Base-by-base conservation (phyloP, 2,797 vertebrate genomes). In the Acanthiza pusilla region DNA sequence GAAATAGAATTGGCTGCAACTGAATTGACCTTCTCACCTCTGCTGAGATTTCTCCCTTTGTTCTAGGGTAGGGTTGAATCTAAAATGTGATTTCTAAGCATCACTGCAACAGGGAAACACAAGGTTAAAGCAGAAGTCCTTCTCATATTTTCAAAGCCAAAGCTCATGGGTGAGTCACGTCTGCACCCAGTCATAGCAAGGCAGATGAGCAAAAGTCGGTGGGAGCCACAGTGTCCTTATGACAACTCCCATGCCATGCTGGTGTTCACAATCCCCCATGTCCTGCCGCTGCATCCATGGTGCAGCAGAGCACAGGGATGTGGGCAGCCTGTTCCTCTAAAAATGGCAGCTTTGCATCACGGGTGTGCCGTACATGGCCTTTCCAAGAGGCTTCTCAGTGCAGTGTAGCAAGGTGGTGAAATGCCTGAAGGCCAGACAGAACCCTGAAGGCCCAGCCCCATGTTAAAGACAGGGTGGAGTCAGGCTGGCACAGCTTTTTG, bases 61-160 rank as follows among this genome's bases (percentile, higher is more conserved):
- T 85, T 94, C 61, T 71, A 32, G 19, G 32, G 34, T 34, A 21
- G 29, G 16, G n/a, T 5, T 63, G 38, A 87, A 82, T 86, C 32
- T 45, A 91, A 68, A 73, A 55, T 10, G 48, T 8, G 1, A 2
- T 80, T 95, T 81, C 62, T 88, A 83, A 93, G 65, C 63, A 53
- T 51, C 1, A 1, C 42, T 74, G 10, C 47, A 48, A 61, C 43
- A 82, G 63, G 81, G 67, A 89, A 92, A 85, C 34, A 85, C 15
- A 65, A 94, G 57, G 93, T 85, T 95, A 95, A 91, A 92, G 47
- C 63, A 77, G 29, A 82, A 85, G 23, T 84, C 29, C 42, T 91
- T 68, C 58, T 83, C 40, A 32, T 81, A 65, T 77, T 93, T 93
- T 89, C 68, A 51, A 92, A 92, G 87, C 45, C 85, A 85, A 89